phyloP scores from a whole-genome alignment of 2,888 invertebrate species.

The Campoplex capitator region DNA sequence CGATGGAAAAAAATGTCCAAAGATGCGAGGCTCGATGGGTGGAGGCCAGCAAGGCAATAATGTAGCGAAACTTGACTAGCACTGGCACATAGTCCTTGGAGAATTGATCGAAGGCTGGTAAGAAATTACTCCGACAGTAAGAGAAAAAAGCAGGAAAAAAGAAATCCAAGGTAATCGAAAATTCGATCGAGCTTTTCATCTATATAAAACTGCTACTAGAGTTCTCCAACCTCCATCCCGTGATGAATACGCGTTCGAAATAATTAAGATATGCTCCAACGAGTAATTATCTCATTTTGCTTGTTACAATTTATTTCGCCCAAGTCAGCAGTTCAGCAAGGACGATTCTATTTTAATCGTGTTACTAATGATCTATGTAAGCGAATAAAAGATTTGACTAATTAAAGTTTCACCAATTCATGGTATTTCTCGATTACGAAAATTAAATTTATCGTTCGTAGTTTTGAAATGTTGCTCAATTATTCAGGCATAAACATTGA shows the following conservation, averaged over 20 bases:
- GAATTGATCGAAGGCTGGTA: slow-evolving; percentile 40
- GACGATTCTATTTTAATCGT: neutral
- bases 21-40: slow-evolving; percentile 28
- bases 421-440: neutral
- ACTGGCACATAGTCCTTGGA: slow-evolving; percentile 20
- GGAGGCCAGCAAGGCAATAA: slow-evolving; percentile 61
- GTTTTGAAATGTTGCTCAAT: neutral
- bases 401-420: neutral
- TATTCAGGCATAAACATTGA: neutral
- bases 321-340: slow-evolving; percentile 4
- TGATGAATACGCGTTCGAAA: slow-evolving; percentile 36
- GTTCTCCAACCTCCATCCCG: neutral
- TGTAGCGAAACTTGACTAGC: slow-evolving; percentile 47
- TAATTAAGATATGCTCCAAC: slow-evolving; percentile 34
- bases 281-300: slow-evolving; percentile 27
- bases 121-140: slow-evolving; percentile 43
- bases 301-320: slow-evolving; percentile 28
- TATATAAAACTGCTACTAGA: slow-evolving; percentile 1
- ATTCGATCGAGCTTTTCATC: slow-evolving; percentile 36
- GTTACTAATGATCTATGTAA: neutral
- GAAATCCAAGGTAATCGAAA: slow-evolving; percentile 21
- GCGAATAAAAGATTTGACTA: neutral
- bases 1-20: slow-evolving; percentile 27
- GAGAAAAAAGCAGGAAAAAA: neutral
- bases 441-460: neutral